Base-by-base conservation (phyloP, 1,140 invertebrate species). In the Drosophila eugracilis region DNA sequence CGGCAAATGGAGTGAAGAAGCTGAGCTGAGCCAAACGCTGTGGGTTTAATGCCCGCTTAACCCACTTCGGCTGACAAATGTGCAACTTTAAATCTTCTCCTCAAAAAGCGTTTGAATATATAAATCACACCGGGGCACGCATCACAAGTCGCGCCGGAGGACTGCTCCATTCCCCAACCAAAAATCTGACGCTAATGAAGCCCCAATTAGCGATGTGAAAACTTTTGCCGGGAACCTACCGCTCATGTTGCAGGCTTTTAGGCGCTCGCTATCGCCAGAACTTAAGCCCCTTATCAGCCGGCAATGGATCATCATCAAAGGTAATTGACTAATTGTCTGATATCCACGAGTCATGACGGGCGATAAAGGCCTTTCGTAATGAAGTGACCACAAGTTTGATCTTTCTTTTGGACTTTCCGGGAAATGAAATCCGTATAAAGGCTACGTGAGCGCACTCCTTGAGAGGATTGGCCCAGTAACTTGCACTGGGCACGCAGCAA, bases 1-100 rank as follows among this genome's bases (percentile, higher is more conserved):
- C 15, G 62, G 41, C 15, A 66, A 80, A 62, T 67, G 57, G 74
- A 65, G 42, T 24, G 5, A 45, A 9, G 54, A 54, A 67, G 39
- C 45, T 84, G 74, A 85, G 44, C 49, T 30, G 41, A n/a, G n/a
- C n/a, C 10, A 15, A 6, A 5, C 50, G 22, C 28, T 28, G n/a
- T 36, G 53, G 44, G 28, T 41, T 74, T 75, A 75, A 73, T 67
- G 62, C 57, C 54, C 21, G 62, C 53, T 76, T 72, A 78, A 41
- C 75, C 57, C 42, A 47, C 26, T 55, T 78, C 36, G n/a, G 9
- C 19, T 32, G 15, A 45, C n/a, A 50, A 58, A 36, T 60, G 17
- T 60, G 54, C 54, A 55, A 48, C 47, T 50, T 45, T 39, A 78
- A 65, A 53, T 28, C 39, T n/a, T 34, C 28, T 14, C 6, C 17